Conservation (phyloP, 2,797 vertebrate genomes). For the Bradypodion pumilum region DNA sequence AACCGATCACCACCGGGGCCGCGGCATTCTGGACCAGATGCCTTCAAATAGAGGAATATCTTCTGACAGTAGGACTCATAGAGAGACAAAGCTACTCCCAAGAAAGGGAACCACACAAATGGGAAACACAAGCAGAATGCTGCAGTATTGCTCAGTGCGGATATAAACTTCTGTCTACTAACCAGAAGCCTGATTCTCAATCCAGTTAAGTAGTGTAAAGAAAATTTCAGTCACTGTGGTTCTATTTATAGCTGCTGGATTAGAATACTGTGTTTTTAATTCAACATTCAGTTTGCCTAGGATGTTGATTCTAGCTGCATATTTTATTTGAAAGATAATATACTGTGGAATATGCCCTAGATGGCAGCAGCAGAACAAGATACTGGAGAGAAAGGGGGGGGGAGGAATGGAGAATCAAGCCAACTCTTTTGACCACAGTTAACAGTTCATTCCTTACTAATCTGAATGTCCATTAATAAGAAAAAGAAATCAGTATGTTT, state of each 20-base stretch:
- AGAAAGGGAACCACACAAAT: slow-evolving; percentile 6
- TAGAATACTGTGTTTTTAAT: neutral
- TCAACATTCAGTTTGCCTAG: neutral
- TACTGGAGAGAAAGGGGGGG: slow-evolving; percentile 6
- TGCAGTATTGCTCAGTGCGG: neutral
- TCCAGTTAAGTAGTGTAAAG: neutral
- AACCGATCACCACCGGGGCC: no score
- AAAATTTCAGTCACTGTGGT: neutral
- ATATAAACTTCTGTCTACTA: neutral
- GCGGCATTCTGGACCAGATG: no score
- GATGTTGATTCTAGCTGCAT: neutral
- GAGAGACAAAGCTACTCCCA: no score
- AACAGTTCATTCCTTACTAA: slow-evolving; percentile 39
- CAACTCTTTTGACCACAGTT: neutral
- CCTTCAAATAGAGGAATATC: neutral
- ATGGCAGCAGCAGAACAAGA: slow-evolving; percentile 62
- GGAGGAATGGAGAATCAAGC: neutral
- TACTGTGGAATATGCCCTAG: slow-evolving; percentile 49
- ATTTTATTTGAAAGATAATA: slow-evolving; percentile 31
- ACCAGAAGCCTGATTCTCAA: neutral
- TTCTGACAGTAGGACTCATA: no score
- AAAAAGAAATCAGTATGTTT: slow-evolving; percentile 18
- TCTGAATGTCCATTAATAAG: slow-evolving; percentile 55
- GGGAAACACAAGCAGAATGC: slow-evolving; percentile 41
- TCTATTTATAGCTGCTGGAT: neutral